Evolutionary conservation across 2,888 invertebrate species (phyloP), one percentile per base, ranked within the genome.

Genomic region (Pristionchus entomophagus): DNA sequence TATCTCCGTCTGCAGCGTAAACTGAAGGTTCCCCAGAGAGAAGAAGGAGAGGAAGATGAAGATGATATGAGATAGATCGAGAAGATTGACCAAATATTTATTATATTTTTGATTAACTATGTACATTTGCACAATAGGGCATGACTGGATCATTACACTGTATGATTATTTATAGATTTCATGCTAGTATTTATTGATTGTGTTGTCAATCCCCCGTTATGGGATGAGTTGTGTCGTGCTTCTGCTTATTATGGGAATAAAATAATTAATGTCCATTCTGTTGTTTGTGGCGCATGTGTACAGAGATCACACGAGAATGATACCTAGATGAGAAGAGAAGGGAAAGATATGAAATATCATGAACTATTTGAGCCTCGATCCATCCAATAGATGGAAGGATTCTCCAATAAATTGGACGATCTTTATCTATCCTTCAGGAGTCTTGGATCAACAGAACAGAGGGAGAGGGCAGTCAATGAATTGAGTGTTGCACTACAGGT

Each of bases 1-100:
- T 92, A 89, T 81, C 88, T 92, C 3, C 89, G 92, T 14, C 82
- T 92, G 29, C 88, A 89, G 84, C 91, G 90, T 80, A 87, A 88
- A 45, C 73, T 91, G 87, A 89, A 91, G 73, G 89, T 88, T 12
- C 89, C 89, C 0, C 22, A 14, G 2, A 87, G 59, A 14, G 86
- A 29, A 69, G 26, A 49, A 32, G 85, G 65, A 59, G 88, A 77
- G 5, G 89, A 87, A 14, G 89, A n/a, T n/a, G n/a, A 88, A 22
- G 89, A 90, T 51, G 88, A 88, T 73, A 38, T 86, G 49, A 38
- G 84, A 41, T 86, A 86, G 49, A 65, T 32, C 51, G 45, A 4
- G 14, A 12, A 35, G 6, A 35, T 59, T 14, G 59, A 59, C 6
- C 32, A 26, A 35, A 62, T 59, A 59, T 59, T 29, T 1, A 35